Conservation (phyloP, 2,888 invertebrate genomes). For the Osmoderma eremita region DNA sequence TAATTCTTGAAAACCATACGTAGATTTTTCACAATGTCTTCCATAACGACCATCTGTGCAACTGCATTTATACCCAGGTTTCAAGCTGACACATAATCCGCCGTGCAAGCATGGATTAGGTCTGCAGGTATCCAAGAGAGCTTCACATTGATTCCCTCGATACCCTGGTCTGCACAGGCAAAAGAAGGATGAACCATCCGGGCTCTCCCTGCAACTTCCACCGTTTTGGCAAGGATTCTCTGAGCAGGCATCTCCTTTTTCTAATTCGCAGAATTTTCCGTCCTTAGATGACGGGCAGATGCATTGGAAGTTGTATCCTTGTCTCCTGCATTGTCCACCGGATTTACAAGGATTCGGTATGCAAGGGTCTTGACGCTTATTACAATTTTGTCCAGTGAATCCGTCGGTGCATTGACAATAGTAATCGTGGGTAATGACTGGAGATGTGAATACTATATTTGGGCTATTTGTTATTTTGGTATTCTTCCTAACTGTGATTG, state of each 20-base stretch:
- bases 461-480: constrained; percentile 84
- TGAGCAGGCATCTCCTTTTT: constrained; percentile 85
- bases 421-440: constrained; percentile 80
- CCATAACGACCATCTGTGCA: constrained; percentile 92
- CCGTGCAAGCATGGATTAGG: constrained; percentile 94
- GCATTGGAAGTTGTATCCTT: constrained; percentile 87
- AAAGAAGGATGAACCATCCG: constrained; percentile 88
- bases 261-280: constrained; percentile 85
- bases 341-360: constrained; percentile 87
- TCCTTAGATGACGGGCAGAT: constrained; percentile 81
- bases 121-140: constrained; percentile 87
- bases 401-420: constrained; percentile 85
- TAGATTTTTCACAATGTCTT: constrained; percentile 88
- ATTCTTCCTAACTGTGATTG: constrained; percentile 73
- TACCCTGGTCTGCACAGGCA: constrained; percentile 93
- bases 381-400: constrained; percentile 84
- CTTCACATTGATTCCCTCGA: constrained; percentile 90
- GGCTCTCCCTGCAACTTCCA: constrained; percentile 89
- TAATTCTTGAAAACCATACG: constrained; percentile 87
- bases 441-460: constrained; percentile 84
- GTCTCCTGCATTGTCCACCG: constrained; percentile 85
- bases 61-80: constrained; percentile 86
- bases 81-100: constrained; percentile 87
- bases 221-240: constrained; percentile 90
- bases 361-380: constrained; percentile 90